Percentiles rank a stretch among this genome's conserved stretches.
Evolutionary conservation across 2,888 invertebrate species (phyloP).

Genomic region (Diloba caeruleocephala): DNA sequence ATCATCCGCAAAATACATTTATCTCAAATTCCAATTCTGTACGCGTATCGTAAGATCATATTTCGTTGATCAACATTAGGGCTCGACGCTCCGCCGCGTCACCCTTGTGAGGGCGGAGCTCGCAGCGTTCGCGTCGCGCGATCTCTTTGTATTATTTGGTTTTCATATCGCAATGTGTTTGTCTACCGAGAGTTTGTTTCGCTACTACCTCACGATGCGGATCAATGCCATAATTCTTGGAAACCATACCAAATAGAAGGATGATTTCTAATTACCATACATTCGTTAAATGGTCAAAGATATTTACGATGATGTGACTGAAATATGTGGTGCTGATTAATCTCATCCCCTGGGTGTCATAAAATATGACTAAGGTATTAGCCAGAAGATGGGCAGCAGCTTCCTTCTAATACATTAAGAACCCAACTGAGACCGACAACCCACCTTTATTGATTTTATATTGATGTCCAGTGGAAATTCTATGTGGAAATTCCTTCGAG

Average conservation of each 20-base stretch:
- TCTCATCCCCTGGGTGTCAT: too few relatives aligned
- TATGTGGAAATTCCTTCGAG: too few relatives aligned
- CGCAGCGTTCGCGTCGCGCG: neutral
- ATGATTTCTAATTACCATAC: neutral
- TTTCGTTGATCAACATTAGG: conserved; percentile 1
- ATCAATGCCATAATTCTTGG: conserved; percentile 7
- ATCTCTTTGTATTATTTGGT: conserved; percentile 33
- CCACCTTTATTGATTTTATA: too few relatives aligned
- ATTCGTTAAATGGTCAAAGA: neutral
- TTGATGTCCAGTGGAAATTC: too few relatives aligned
- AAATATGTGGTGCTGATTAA: neutral
- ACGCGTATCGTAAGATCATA: neutral
- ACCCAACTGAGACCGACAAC: too few relatives aligned
- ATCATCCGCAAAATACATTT: neutral
- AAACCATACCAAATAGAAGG: neutral
- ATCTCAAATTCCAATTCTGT: neutral
- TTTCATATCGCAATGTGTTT: conserved; percentile 45
- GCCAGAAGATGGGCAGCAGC: too few relatives aligned
- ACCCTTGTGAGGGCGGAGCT: neutral
- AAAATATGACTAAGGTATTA: too few relatives aligned
- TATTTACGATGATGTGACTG: neutral
- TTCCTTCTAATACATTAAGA: too few relatives aligned
- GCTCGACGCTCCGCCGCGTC: neutral
- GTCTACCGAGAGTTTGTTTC: conserved; percentile 9
- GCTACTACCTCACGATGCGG: neutral